Evolutionary conservation across 30 jellyfish, hydroid and myxozoan genomes (phyloP).

Genomic region (Turritopsis dohrnii): DNA sequence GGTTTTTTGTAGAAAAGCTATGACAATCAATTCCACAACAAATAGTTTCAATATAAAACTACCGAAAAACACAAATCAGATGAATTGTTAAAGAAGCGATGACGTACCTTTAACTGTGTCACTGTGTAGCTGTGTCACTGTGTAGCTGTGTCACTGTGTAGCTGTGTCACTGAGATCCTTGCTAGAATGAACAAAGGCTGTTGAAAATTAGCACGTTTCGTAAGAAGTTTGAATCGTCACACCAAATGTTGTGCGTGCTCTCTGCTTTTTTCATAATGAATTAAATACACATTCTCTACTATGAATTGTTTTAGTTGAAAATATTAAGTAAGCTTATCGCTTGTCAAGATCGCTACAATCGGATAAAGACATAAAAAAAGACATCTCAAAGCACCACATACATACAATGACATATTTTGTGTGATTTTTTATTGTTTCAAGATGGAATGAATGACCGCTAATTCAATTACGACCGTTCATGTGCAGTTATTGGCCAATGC

Average conservation of each 20-base stretch:
- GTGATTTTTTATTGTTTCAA: neutral
- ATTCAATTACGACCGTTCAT: neutral
- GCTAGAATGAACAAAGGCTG: neutral
- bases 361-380: neutral
- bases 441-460: neutral
- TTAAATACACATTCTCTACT: neutral
- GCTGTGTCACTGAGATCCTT: neutral
- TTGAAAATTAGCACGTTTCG: neutral
- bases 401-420: neutral
- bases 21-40: no score
- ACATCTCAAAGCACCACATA: neutral
- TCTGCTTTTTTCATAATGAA: neutral
- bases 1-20: no score
- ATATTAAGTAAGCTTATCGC: neutral
- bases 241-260: neutral
- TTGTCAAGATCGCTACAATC: neutral
- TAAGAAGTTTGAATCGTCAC: neutral
- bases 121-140: no score
- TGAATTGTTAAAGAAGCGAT: neutral
- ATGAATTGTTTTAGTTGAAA: neutral
- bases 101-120: neutral
- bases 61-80: no score
- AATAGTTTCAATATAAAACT: no score
- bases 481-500: neutral
- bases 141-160: no score